Base-by-base conservation (phyloP, 1,140 invertebrate species). In the Zeugodacus cucurbitae region DNA sequence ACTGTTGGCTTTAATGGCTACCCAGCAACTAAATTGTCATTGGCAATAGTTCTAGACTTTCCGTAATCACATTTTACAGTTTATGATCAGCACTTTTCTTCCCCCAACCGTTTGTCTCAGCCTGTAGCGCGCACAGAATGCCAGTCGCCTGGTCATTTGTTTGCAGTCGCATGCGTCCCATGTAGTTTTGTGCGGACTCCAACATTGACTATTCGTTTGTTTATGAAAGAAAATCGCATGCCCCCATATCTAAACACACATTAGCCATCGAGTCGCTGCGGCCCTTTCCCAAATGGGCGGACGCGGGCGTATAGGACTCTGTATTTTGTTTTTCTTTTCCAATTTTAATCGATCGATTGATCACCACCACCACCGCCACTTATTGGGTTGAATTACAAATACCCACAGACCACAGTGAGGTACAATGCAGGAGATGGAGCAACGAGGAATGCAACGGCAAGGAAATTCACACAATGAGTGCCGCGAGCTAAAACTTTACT, bases 211-310 rank as follows among this genome's bases (percentile, higher is more conserved):
- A 48, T 82, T 82, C 74, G 74, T 82, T 82, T 82, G 74, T 82
- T 82, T 82, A 48, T 87, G 62, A 62, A 64, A 87, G 87, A 62
- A 67, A 64, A 87, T 87, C 34, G 87, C 87, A 87, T 87, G 62
- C 67, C 62, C 87, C 70, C 87, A 67, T 67, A 87, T 87, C 87
- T 87, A 64, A 87, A 70, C 87, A 70, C 87, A 87, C 62, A 87
- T 87, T 87, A 87, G 87, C 59, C 59, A 87, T 87, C 87, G 54
- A 64, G 37, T 64, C 29, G 67, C 20, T 58, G 29, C 74, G 74
- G 74, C 74, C 74, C 74, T 82, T 82, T 48, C 5, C 74, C 22
- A 48, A 48, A 82, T 82, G 74, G 74, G 74, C 44, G 74, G 41
- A 48, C 41, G 44, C 10, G 74, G 48, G 74, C 41, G 22, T 54